Base-by-base conservation (phyloP, 2,888 invertebrate genomes). In the Cacoxenus indagator region DNA sequence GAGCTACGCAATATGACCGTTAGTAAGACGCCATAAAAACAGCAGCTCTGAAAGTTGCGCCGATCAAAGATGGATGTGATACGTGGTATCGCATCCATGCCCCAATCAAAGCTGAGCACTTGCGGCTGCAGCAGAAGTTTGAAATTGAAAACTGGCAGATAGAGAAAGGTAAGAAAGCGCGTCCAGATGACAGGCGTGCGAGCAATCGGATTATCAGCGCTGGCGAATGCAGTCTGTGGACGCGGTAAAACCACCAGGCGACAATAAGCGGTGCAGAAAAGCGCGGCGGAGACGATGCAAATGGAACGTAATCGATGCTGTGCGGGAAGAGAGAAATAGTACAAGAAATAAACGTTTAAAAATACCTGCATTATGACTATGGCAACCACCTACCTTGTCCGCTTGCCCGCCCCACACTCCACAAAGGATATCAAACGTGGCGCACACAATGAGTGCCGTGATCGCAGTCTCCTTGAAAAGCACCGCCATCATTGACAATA, bases 41-140 rank as follows among this genome's bases (percentile, higher is more conserved):
- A 89, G 24, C 93, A 84, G 3, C 95, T 92, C 72, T 92, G 90
- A 67, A 95, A 86, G 87, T 96, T 96, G 74, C 98, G 91, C 4
- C 91, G 89, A 87, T 99, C 98, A 80, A 92, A 90, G 19, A 95
- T 78, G 29, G 92, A 91, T 61, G 92, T 92, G 77, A 99, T 92
- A 71, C 95, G 91, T 8, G 97, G 96, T 82, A 99, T 93, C 1
- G 98, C 94, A 81, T 97, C 97, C 98, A 99, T 98, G 27, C 98
- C 97, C 99, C 98, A 99, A 89, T 99, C 98, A 89, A 98, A 99
- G 88, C 97, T 97, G 67, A 99, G 90, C 77, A 93, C 92, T 78
- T 92, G 91, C 5, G 98, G 98, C 87, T 93, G 96, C 48, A 98
- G 87, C 71, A 98, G 90, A 83, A 98, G 91, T 87, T 93, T 92